Evolutionary conservation across 2,797 vertebrate genomes (phyloP), one percentile per base, ranked within the genome.

Genomic region (Euthynnus affinis): DNA sequence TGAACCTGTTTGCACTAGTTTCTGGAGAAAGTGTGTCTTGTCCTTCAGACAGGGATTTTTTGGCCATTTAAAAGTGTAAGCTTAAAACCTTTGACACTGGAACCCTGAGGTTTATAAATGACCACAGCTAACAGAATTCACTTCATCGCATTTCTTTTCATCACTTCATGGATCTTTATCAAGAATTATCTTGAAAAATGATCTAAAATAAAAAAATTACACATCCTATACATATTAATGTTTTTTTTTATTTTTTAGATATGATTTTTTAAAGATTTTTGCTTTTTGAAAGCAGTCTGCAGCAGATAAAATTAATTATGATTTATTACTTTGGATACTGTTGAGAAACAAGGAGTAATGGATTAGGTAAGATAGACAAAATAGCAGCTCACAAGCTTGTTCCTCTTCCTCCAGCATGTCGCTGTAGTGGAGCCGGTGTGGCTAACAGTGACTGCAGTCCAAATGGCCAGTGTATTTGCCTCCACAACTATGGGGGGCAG

Each of bases 381-480:
- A 42, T 14, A 70, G 49, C 10, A 32, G 9, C 20, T 65, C 23
- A 49, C 2, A 13, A 12, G 4, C 23, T 5, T 58, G 27, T 42
- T 2, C 59, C 27, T 82, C 22, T 65, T 64, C 48, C 57, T 32
- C 22, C 73, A 96, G 96, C 63, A 3, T 96, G 95, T 82, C 81
- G 32, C 20, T 96, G 95, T 76, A 77, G 93, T 67, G 91, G 86
- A 3, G 48, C 90, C 22, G 96, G 96, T 40, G 94, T 92, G 8
- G 32, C 88, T 29, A 93, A 92, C 69, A 80, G 53, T 2, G 59
- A 63, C 6, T 95, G 95, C 77, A 81, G 65, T 66, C 82, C 82
- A 4, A 62, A 9, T 15, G 95, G 94, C 40, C 94, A 92, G 62
- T 96, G 96, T 80, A 61, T n/a, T 23, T 96, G 96, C 82, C 89